These are phyloP conservation scores for Lasioglossum vierecki DNA, from an alignment of 2,888 invertebrate genomes.

Conservation along the genomic window DNA sequence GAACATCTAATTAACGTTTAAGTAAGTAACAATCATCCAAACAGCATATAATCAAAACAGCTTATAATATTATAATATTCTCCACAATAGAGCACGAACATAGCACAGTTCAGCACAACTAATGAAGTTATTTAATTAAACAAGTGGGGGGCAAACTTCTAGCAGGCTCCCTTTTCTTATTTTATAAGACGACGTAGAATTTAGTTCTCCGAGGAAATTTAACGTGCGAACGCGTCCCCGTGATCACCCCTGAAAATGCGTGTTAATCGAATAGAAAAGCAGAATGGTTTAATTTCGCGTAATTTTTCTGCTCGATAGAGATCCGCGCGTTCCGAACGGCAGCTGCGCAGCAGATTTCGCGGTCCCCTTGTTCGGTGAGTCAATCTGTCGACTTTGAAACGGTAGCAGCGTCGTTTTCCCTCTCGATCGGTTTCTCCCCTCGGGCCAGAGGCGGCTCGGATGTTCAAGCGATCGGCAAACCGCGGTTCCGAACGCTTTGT, in stretches of 20 bases:
- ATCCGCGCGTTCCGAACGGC: background rate
- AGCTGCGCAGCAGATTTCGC: background rate
- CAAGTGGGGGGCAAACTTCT: too few species aligned
- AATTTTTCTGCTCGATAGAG: background rate
- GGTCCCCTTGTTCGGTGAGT: constrained; percentile 11
- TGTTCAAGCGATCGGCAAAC: constrained; percentile 4
- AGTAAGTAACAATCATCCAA: too few species aligned
- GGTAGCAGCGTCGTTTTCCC: constrained; percentile 7
- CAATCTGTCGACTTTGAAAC: background rate
- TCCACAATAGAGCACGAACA: too few species aligned
- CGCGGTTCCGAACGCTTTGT: constrained; percentile 22
- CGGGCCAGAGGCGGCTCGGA: background rate
- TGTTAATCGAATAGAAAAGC: background rate
- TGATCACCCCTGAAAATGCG: background rate
- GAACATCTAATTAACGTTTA: too few species aligned
- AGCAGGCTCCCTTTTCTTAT: too few species aligned
- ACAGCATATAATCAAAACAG: too few species aligned
- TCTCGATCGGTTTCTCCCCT: constrained; percentile 11
- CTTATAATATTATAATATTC: too few species aligned
- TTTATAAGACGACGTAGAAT: background rate
- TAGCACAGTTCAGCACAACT: too few species aligned
- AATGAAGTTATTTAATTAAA: too few species aligned
- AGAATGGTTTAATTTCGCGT: background rate
- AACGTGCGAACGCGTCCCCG: background rate
- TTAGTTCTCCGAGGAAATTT: background rate